phyloP scores from a whole-genome alignment of 2,888 invertebrate species.

The Megalurothrips usitatus region DNA sequence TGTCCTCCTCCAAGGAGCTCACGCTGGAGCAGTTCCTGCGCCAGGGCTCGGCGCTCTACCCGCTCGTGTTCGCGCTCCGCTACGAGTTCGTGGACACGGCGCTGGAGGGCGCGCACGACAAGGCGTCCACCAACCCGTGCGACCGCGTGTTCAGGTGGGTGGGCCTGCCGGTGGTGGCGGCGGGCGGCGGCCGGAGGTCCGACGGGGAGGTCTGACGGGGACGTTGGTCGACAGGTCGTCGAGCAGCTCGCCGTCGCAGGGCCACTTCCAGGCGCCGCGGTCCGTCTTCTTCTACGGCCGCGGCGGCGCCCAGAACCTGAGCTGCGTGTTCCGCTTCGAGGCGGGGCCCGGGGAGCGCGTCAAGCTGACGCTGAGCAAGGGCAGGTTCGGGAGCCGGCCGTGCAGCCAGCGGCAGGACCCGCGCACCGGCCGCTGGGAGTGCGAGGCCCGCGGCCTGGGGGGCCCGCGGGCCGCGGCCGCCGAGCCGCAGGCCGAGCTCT shows the following conservation, averaged over 20 bases:
- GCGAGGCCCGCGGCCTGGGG: slow-evolving; percentile 48
- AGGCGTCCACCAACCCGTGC: slow-evolving; percentile 58
- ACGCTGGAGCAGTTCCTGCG: slow-evolving; percentile 70
- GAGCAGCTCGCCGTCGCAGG: slow-evolving; percentile 35
- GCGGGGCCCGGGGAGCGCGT: slow-evolving; percentile 64
- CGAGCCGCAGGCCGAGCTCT: slow-evolving; percentile 52
- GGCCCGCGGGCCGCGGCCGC: slow-evolving; percentile 43
- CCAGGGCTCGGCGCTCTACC: slow-evolving; percentile 74
- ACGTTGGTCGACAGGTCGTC: slow-evolving; percentile 36
- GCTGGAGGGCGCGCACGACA: slow-evolving; percentile 59
- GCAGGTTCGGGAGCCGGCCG: slow-evolving; percentile 63
- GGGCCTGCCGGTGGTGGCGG: slow-evolving; percentile 39
- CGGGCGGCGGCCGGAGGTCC: slow-evolving; percentile 32
- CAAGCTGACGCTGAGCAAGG: slow-evolving; percentile 63
- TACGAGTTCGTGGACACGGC: slow-evolving; percentile 79
- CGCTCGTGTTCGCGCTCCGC: slow-evolving; percentile 69
- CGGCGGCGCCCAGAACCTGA: slow-evolving; percentile 71
- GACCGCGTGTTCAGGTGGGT: slow-evolving; percentile 50
- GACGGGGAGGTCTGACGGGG: background rate
- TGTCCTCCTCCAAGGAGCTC: slow-evolving; percentile 68
- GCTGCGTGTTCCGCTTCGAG: slow-evolving; percentile 71
- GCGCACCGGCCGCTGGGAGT: slow-evolving; percentile 61
- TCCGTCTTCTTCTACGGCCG: slow-evolving; percentile 79
- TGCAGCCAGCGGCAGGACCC: slow-evolving; percentile 64
- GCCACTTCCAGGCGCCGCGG: slow-evolving; percentile 63